phyloP scores from a whole-genome alignment of 2,797 vertebrate species.

The Sebastes ruberrimus region DNA sequence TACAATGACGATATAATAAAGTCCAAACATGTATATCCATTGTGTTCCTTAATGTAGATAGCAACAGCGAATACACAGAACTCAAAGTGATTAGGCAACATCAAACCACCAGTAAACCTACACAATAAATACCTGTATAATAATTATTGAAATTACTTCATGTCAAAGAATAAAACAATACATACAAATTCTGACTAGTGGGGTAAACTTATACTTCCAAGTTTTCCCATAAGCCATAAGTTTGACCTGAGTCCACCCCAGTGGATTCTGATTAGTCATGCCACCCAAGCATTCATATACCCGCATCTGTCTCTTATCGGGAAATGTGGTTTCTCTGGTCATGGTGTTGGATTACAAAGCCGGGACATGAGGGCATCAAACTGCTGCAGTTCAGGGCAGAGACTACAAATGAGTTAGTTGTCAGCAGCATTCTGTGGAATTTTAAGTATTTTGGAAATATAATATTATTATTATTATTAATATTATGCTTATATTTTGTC shows the following conservation, averaged over 20 bases:
- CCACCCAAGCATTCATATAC: not conserved
- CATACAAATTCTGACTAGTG: no score
- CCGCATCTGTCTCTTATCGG: fast-evolving
- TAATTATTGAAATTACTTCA: not conserved
- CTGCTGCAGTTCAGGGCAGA: not conserved
- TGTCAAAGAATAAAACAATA: not conserved
- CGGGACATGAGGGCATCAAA: not conserved
- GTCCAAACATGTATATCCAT: not conserved
- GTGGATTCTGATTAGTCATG: not conserved
- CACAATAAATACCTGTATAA: not conserved
- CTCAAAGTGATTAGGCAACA: not conserved
- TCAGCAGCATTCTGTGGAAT: not conserved
- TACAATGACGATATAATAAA: not conserved
- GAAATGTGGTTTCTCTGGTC: not conserved
- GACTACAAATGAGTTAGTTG: not conserved
- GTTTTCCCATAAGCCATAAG: not conserved
- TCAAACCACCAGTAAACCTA: not conserved
- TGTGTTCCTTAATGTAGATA: not conserved
- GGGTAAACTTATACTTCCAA: not conserved
- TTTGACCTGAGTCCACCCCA: not conserved
- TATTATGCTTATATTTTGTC: not conserved
- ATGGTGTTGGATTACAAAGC: not conserved
- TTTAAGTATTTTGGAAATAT: not conserved
- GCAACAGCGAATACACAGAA: not conserved
- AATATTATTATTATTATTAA: not conserved